Conservation (phyloP, 2,113 vertebrate genomes). For the Lasiurus borealis region DNA sequence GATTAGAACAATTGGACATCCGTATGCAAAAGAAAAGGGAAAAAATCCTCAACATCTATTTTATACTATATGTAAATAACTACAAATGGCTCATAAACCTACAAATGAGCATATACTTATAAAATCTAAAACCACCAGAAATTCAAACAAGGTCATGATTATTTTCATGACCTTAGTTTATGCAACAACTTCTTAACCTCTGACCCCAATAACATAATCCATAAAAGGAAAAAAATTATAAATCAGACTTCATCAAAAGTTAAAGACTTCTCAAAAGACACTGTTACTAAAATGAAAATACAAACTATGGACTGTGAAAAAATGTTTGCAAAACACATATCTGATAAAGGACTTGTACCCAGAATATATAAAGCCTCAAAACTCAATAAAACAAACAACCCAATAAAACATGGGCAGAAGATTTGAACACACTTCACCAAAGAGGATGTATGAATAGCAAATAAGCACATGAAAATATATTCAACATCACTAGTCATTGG, state of each 20-base stretch:
- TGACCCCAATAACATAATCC: neutral
- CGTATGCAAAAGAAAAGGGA: neutral
- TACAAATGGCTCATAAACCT: neutral
- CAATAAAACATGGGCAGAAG: neutral
- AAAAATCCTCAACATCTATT: neutral
- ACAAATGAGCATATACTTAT: too few relatives aligned
- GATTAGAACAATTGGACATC: neutral
- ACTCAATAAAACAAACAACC: neutral
- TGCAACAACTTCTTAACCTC: neutral
- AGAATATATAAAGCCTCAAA: neutral
- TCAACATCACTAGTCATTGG: neutral
- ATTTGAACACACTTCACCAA: neutral
- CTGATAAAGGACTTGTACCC: neutral
- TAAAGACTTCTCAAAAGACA: neutral
- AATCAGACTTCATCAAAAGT: neutral
- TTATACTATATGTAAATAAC: neutral
- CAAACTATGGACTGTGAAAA: neutral
- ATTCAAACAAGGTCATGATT: neutral
- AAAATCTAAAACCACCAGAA: neutral
- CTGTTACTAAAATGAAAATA: neutral
- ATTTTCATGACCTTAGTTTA: neutral
- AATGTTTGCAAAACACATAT: neutral
- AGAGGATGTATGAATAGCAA: neutral
- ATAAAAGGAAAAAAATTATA: neutral
- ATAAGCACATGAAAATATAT: neutral